Evolutionary conservation across 2,113 vertebrate genomes (phyloP).

Genomic region (Gadus macrocephalus): DNA sequence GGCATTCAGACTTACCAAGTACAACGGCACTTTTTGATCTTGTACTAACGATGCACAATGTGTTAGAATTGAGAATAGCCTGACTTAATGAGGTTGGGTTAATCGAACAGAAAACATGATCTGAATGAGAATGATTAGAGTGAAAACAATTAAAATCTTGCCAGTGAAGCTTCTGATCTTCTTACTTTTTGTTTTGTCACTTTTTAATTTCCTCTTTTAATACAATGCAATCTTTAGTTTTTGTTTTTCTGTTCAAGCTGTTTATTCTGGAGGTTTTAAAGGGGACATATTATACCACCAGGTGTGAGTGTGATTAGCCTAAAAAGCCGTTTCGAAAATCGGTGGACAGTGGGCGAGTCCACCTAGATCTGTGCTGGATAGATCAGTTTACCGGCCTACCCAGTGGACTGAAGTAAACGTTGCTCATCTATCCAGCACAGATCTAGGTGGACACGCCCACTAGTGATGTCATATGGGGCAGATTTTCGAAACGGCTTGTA

Average conservation of each 20-base stretch:
- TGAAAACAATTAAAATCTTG: constrained; percentile 35
- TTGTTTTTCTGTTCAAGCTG: constrained; percentile 10
- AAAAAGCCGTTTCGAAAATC: too few species aligned
- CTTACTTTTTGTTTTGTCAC: constrained; percentile 11
- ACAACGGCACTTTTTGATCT: not conserved
- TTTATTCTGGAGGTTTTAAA: constrained; percentile 53
- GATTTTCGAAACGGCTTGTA: too few species aligned
- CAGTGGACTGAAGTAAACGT: too few species aligned
- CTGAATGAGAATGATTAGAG: not conserved
- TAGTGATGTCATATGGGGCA: too few species aligned
- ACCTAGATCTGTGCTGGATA: too few species aligned
- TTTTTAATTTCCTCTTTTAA: constrained; percentile 48
- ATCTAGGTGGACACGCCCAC: too few species aligned
- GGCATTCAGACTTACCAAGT: not conserved
- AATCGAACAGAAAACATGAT: too few species aligned
- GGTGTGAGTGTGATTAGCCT: too few species aligned
- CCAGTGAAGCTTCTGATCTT: constrained; percentile 25
- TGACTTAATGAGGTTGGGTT: not conserved
- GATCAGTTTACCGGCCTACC: too few species aligned
- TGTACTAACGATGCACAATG: not conserved
- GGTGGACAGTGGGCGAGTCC: too few species aligned
- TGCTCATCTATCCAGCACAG: too few species aligned
- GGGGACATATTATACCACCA: too few species aligned
- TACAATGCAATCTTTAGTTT: constrained; percentile 46
- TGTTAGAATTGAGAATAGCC: not conserved